Percentiles rank a stretch among this genome's conserved stretches.
phyloP scores from a whole-genome alignment of 2,113 vertebrate species.

The Heteronetta atricapilla region DNA sequence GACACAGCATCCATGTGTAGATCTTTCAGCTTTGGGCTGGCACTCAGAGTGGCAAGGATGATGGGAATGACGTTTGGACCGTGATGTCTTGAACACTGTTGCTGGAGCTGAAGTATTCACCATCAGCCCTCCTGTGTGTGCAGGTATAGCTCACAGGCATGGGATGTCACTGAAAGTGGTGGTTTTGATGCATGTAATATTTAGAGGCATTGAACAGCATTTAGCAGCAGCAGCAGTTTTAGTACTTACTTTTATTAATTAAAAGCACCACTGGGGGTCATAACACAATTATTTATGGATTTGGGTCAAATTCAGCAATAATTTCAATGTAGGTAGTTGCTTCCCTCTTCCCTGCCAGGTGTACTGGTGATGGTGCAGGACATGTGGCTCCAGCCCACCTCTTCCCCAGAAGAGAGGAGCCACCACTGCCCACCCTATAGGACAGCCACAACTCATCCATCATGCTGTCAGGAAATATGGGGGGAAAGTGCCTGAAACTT shows the following conservation, averaged over 20 bases:
- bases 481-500: neutral
- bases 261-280: neutral
- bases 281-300: neutral
- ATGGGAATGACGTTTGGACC: neutral
- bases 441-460: neutral
- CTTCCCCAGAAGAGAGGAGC: neutral
- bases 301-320: neutral
- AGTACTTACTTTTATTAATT: neutral
- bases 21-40: neutral
- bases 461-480: neutral
- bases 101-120: neutral
- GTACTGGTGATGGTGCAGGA: neutral
- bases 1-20: neutral
- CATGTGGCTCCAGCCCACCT: neutral
- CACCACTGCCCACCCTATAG: neutral
- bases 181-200: neutral
- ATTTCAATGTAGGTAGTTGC: neutral
- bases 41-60: neutral
- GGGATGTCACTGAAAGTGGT: neutral
- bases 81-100: neutral
- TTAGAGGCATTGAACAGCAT: neutral
- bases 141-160: neutral
- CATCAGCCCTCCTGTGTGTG: neutral
- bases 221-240: neutral
- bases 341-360: neutral